Conservation (phyloP, 1,140 invertebrate species). For the Halictus rubicundus region DNA sequence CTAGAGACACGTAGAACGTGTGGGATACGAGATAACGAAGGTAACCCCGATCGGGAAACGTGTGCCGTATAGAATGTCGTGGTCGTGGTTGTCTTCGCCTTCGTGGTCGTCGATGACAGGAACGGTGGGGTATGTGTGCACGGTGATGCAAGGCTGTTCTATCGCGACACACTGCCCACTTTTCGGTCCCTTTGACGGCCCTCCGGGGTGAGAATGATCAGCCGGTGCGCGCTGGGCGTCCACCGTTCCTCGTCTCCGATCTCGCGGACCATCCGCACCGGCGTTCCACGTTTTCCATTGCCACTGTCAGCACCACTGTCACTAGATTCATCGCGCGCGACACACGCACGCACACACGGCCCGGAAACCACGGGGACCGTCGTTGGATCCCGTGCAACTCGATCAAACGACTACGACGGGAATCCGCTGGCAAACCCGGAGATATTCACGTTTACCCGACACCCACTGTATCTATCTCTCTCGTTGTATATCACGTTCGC, state of each 20-base stretch:
- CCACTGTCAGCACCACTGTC: slow-evolving; percentile 38
- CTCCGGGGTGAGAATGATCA: slow-evolving; percentile 26
- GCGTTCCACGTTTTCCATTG: slow-evolving; percentile 14
- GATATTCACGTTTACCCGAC: too few species aligned
- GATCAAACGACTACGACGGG: too few species aligned
- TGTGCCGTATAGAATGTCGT: neutral
- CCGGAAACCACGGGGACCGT: neutral
- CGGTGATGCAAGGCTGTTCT: neutral
- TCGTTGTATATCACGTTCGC: slow-evolving; percentile 16
- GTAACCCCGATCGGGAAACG: too few species aligned
- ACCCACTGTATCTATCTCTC: neutral
- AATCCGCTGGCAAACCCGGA: too few species aligned
- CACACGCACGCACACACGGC: neutral
- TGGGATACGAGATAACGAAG: neutral
- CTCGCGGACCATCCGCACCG: slow-evolving; percentile 10
- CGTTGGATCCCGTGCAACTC: too few species aligned
- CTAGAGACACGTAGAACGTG: neutral
- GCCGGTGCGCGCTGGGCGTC: slow-evolving; percentile 40
- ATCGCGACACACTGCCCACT: neutral
- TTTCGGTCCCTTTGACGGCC: neutral
- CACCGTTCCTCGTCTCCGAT: slow-evolving; percentile 31
- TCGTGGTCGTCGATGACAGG: slow-evolving; percentile 27
- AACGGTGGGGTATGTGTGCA: neutral
- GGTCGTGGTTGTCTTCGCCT: too few species aligned
- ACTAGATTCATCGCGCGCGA: slow-evolving; percentile 28